Conservation (phyloP, 2,113 vertebrate species). For the Orthonyx spaldingii region DNA sequence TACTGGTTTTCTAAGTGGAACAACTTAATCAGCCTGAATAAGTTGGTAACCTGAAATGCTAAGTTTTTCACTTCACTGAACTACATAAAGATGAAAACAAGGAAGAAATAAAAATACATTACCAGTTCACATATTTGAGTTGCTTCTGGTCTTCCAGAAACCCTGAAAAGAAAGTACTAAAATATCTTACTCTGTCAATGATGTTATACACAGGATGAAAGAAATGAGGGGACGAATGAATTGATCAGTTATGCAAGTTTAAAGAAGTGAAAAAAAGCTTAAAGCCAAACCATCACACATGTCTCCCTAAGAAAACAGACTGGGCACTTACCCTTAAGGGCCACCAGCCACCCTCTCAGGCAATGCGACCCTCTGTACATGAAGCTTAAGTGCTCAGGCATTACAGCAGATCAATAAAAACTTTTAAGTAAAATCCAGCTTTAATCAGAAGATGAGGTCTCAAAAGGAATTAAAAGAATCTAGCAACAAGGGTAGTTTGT, state of each 20-base stretch:
- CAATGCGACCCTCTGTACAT: rapidly evolving
- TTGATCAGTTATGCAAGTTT: neutral
- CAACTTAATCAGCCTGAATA: neutral
- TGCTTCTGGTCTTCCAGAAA: conserved; percentile 74
- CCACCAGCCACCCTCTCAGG: neutral
- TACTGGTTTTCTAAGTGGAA: neutral
- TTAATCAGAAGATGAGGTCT: neutral
- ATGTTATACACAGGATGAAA: neutral
- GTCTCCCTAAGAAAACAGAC: neutral
- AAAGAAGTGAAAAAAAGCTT: neutral
- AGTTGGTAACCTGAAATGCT: neutral
- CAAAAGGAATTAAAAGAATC: neutral
- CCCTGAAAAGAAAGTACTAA: conserved; percentile 68
- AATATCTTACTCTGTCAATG: neutral
- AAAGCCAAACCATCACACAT: neutral
- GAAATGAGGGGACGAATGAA: neutral
- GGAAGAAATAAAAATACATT: conserved; percentile 47
- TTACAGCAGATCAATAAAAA: neutral
- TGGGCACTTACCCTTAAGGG: neutral
- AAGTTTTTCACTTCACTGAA: neutral
- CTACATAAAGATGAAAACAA: neutral
- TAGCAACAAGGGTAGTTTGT: neutral
- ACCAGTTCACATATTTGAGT: conserved; percentile 86
- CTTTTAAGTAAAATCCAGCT: neutral
- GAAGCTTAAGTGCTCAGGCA: neutral